These are phyloP conservation scores for Drosophila ercepeae DNA, from an alignment of 1,140 invertebrate species.

Conservation along the genomic window DNA sequence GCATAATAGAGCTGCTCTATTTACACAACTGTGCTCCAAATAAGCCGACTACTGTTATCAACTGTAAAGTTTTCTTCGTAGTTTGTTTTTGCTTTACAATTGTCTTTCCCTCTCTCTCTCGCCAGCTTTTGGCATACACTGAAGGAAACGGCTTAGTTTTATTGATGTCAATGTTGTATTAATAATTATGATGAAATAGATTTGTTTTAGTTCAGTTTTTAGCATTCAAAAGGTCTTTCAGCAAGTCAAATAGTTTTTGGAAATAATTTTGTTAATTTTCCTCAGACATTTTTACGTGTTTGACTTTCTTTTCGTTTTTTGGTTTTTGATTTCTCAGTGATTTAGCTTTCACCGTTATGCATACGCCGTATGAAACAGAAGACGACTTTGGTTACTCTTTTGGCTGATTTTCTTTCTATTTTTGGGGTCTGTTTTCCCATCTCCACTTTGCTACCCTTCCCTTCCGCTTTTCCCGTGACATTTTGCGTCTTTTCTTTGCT, in stretches of 20 bases:
- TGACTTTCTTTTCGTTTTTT: constrained; percentile 45
- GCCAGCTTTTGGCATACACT: constrained; percentile 1
- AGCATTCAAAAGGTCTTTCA: neutral
- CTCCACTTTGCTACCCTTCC: constrained; percentile 27
- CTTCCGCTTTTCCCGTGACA: constrained; percentile 17
- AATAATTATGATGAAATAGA: neutral
- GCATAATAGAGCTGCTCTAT: constrained; percentile 28
- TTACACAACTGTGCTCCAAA: constrained; percentile 44
- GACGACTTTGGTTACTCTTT: constrained; percentile 16
- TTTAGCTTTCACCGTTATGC: constrained; percentile 45
- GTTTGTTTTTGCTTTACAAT: constrained; percentile 7
- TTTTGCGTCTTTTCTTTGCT: constrained; percentile 20
- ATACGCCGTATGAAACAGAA: constrained; percentile 4
- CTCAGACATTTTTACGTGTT: neutral
- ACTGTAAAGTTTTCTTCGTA: constrained; percentile 21
- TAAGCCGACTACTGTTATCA: constrained; percentile 42
- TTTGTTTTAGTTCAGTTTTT: neutral
- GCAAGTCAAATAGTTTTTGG: too few relatives aligned
- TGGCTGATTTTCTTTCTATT: constrained; percentile 8
- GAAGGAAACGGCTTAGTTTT: neutral
- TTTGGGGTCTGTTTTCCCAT: constrained; percentile 2
- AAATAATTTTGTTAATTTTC: too few relatives aligned
- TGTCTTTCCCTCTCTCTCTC: constrained; percentile 8
- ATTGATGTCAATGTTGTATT: neutral
- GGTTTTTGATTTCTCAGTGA: constrained; percentile 24